Conservation (phyloP, 2,797 vertebrate species). For the Carduelis carduelis region DNA sequence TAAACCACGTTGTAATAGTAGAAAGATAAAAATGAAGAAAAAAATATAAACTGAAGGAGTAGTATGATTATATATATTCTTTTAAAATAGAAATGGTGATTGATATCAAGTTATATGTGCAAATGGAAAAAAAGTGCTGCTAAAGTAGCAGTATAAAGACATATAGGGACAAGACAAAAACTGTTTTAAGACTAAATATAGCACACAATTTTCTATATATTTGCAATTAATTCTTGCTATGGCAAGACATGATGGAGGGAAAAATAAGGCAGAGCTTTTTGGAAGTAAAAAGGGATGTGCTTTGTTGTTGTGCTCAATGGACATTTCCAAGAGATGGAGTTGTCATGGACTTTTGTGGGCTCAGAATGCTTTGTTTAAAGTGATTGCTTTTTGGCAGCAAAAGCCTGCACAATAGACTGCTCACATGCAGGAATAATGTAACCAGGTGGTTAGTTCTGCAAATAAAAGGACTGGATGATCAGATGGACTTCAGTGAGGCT, state of each 20-base stretch:
- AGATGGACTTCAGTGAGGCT: not conserved
- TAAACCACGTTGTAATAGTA: not conserved
- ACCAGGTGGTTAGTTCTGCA: not conserved
- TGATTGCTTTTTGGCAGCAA: not conserved
- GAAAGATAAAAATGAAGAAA: not conserved
- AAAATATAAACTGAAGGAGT: not conserved
- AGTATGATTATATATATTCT: not conserved
- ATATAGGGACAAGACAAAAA: not conserved
- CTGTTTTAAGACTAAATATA: not conserved
- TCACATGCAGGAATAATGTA: not conserved
- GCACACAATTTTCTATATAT: not conserved
- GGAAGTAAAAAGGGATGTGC: not conserved
- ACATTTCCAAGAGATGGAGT: not conserved
- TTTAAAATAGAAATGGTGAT: not conserved
- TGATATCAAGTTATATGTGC: not conserved
- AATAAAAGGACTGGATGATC: not conserved
- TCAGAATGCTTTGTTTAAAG: not conserved
- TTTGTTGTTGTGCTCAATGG: accelerated
- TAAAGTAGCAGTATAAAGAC: not conserved
- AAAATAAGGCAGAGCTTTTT: not conserved
- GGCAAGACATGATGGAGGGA: not conserved
- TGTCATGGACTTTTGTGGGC: not conserved
- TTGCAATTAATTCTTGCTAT: not conserved
- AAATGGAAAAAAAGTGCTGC: not conserved
- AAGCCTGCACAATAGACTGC: accelerated